Conservation (phyloP, 2,888 invertebrate species). For the Schizotus pectinicornis region DNA sequence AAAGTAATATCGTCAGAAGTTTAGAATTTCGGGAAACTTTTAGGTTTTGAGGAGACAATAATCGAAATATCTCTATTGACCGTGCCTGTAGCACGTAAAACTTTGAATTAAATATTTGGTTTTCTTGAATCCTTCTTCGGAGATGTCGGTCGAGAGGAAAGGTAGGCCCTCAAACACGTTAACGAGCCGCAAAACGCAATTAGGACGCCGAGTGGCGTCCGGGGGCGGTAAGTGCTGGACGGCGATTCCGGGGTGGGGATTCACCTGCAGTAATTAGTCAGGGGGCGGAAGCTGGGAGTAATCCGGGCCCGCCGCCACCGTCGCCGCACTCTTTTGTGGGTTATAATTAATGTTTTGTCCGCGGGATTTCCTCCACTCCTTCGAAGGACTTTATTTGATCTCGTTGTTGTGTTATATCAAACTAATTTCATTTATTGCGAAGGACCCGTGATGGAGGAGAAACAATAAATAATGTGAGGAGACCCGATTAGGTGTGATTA, state of each 20-base stretch:
- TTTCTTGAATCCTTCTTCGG: neutral
- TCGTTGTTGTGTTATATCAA: slow-evolving; percentile 4
- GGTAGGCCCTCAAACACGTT: slow-evolving; percentile 4
- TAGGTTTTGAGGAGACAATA: too few species aligned
- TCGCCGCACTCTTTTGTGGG: slow-evolving; percentile 43
- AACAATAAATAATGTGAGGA: too few species aligned
- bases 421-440: slow-evolving; percentile 10
- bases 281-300: slow-evolving; percentile 45
- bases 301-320: slow-evolving; percentile 25
- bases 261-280: slow-evolving; percentile 52
- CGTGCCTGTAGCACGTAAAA: too few species aligned
- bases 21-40: too few species aligned
- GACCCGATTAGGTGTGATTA: too few species aligned
- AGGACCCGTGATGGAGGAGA: neutral
- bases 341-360: slow-evolving; percentile 51
- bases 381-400: slow-evolving; percentile 17
- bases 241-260: slow-evolving; percentile 34
- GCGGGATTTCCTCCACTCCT: slow-evolving; percentile 36
- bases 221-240: slow-evolving; percentile 5
- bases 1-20: too few species aligned
- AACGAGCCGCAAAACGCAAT: slow-evolving; percentile 5
- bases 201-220: slow-evolving; percentile 2
- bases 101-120: too few species aligned
- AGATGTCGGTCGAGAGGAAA: slow-evolving; percentile 2
- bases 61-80: too few species aligned